phyloP scores from a whole-genome alignment of 2,797 vertebrate species.

The Sebastes trivittatus region DNA sequence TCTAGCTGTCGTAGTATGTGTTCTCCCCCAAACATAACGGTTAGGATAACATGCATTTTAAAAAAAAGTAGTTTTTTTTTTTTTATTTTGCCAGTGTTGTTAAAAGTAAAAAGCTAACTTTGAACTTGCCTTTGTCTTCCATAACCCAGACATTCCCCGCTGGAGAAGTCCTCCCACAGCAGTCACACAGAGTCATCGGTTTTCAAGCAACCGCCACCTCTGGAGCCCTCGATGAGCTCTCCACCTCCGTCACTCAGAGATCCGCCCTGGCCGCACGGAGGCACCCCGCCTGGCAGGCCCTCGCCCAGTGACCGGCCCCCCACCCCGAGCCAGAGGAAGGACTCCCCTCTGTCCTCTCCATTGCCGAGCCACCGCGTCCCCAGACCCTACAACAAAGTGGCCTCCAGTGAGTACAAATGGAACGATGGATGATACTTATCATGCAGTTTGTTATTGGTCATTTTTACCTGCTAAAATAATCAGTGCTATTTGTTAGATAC shows the following conservation, averaged over 20 bases:
- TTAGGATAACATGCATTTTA: background rate
- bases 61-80: background rate
- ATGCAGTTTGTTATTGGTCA: background rate
- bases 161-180: slow-evolving; percentile 88
- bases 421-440: background rate
- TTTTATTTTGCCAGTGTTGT: background rate
- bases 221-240: slow-evolving; percentile 76
- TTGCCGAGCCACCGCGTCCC: slow-evolving; percentile 70
- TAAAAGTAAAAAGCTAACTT: background rate
- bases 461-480: background rate
- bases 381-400: slow-evolving; percentile 89
- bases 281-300: slow-evolving; percentile 77
- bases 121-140: background rate
- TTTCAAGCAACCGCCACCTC: slow-evolving; percentile 84
- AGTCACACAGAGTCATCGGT: slow-evolving; percentile 85
- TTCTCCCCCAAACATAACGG: background rate
- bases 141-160: slow-evolving; percentile 84
- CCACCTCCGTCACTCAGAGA: slow-evolving; percentile 79
- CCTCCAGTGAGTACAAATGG: slow-evolving; percentile 86
- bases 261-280: slow-evolving; percentile 84
- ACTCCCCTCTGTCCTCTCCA: slow-evolving; percentile 46
- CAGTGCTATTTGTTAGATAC: background rate
- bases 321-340: slow-evolving; percentile 74
- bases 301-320: slow-evolving; percentile 67
- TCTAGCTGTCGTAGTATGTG: background rate